Evolutionary conservation across 2,888 invertebrate genomes (phyloP).

Genomic region (Hydroisotoma schaefferi): DNA sequence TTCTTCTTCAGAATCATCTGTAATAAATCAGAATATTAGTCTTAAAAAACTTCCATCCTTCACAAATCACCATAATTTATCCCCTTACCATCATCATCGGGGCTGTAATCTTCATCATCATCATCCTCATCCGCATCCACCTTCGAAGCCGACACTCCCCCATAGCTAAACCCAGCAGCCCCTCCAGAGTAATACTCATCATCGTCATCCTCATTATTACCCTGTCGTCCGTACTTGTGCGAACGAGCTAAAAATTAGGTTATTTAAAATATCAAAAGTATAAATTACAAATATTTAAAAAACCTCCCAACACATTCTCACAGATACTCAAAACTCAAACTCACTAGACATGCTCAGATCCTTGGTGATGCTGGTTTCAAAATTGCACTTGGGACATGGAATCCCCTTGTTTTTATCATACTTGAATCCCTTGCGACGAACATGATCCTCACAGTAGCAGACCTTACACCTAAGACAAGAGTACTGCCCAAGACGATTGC

Average conservation of each 20-base stretch:
- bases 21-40: background rate
- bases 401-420: slow-evolving; percentile 76
- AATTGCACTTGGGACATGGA: slow-evolving; percentile 92
- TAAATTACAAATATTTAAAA: background rate
- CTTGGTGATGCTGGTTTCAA: slow-evolving; percentile 86
- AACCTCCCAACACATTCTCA: background rate
- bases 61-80: background rate
- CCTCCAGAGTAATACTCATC: slow-evolving; percentile 63
- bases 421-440: slow-evolving; percentile 83
- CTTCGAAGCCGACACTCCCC: slow-evolving; percentile 48
- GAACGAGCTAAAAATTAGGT: slow-evolving; percentile 68
- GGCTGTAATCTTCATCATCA: slow-evolving; percentile 38
- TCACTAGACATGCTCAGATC: slow-evolving; percentile 93
- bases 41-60: slow-evolving; percentile 4
- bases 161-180: slow-evolving; percentile 23
- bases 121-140: slow-evolving; percentile 50
- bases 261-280: background rate
- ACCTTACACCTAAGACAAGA: slow-evolving; percentile 93
- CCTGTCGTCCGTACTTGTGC: slow-evolving; percentile 85
- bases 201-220: slow-evolving; percentile 60
- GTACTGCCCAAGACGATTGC: slow-evolving; percentile 55
- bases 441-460: slow-evolving; percentile 96
- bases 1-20: slow-evolving; percentile 10
- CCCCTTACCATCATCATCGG: slow-evolving; percentile 28
- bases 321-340: slow-evolving; percentile 50